These are phyloP conservation scores for Trichomycterus rosablanca DNA, from an alignment of 2,113 vertebrate genomes.

Conservation along the genomic window DNA sequence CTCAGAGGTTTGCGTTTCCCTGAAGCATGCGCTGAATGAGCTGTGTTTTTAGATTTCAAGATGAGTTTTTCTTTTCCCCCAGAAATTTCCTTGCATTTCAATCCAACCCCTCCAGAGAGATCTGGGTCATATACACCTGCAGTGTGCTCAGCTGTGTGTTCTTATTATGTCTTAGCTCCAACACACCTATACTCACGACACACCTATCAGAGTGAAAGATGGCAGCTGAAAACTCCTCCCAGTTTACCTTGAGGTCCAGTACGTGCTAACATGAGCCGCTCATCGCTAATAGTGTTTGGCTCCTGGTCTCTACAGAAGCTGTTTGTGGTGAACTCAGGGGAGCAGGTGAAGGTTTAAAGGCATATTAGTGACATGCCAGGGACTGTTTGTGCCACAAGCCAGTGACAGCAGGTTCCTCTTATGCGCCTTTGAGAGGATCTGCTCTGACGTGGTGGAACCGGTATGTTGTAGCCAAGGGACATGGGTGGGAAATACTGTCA, in stretches of 20 bases:
- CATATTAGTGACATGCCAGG: not conserved
- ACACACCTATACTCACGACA: not conserved
- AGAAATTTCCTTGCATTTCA: constrained; percentile 34
- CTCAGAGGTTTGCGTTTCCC: no score
- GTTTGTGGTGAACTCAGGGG: not conserved
- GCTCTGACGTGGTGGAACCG: not conserved
- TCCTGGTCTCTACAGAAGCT: not conserved
- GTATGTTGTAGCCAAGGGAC: not conserved
- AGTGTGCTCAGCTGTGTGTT: constrained; percentile 45
- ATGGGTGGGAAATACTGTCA: no score
- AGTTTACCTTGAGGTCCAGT: no score
- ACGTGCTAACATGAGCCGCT: no score
- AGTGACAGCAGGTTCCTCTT: constrained; percentile 6
- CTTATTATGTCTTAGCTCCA: constrained; percentile 40
- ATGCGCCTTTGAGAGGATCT: not conserved
- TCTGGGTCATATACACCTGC: constrained; percentile 53
- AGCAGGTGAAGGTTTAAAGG: constrained; percentile 2
- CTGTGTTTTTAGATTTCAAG: not conserved
- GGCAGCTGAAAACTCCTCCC: not conserved
- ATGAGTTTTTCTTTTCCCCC: not conserved
- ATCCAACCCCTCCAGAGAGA: constrained; percentile 35
- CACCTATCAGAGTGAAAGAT: constrained; percentile 8
- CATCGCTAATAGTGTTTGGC: not conserved
- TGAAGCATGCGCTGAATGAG: no score
- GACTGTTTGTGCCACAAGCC: not conserved